Base-by-base conservation (phyloP, 1,140 invertebrate species). In the Plutomurus gul region DNA sequence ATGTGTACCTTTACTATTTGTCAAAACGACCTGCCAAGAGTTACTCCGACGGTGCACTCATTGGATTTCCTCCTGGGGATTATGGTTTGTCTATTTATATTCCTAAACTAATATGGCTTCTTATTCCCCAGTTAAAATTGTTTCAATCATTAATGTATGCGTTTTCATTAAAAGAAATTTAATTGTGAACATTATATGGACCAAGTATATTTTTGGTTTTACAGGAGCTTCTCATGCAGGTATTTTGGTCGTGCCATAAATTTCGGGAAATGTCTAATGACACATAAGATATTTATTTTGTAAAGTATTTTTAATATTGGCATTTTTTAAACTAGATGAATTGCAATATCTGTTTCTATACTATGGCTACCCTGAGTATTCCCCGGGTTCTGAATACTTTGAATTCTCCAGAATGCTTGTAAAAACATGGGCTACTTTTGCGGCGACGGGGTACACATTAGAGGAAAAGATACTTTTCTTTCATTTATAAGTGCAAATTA, bases 301-400 rank as follows among this genome's bases (percentile, higher is more conserved):
- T 37, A 13, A 18, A 71, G n/a, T 70, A 36, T n/a, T n/a, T n/a
- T n/a, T n/a, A n/a, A n/a, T n/a, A n/a, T n/a, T n/a, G n/a, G n/a
- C n/a, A n/a, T n/a, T n/a, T n/a, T n/a, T n/a, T n/a, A n/a, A n/a
- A n/a, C n/a, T n/a, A n/a, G 82, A 82, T 43, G 82, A 82, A 56
- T 30, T 82, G 5, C 82, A 82, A 22, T 79, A 51, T 30, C 40
- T 82, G 16, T 81, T 82, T 60, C 60, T 46, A 8, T 82, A 81
- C 43, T n/a, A 33, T 20, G 77, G 27, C 25, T 82, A 70, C 39
- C 82, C 82, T 2, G 33, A 73, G n/a, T 78, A 78, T 75, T 25
- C 51, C 11, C 16, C 4, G 0, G 81, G 47, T 70, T 56, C 75
- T 0, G 20, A 65, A 7, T 78, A 79, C 16, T 77, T 39, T 25